Percentiles rank a stretch among this genome's conserved stretches.
Conservation (phyloP, 64 coral and sea anemone species). For the Anthopleura sola region DNA sequence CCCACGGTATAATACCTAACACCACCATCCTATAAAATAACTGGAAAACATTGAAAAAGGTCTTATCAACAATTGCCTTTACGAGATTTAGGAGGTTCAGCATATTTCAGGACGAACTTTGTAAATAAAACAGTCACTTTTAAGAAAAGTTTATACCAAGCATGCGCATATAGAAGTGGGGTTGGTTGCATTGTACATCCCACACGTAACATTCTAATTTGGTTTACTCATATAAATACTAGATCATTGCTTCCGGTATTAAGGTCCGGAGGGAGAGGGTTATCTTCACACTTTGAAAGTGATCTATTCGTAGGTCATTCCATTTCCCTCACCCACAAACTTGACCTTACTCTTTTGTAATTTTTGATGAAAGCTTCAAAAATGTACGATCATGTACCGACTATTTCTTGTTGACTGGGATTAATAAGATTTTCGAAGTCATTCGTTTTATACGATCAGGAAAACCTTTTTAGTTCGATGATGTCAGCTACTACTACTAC, state of each 20-base stretch:
- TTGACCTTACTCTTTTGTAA: not conserved
- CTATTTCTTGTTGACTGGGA: too few species aligned
- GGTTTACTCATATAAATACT: not conserved
- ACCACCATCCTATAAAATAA: too few species aligned
- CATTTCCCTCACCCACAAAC: not conserved
- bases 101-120: too few species aligned
- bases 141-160: not conserved
- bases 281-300: not conserved
- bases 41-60: too few species aligned
- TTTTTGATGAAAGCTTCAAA: not conserved
- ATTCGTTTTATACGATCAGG: too few species aligned
- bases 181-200: not conserved
- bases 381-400: not conserved
- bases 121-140: not conserved
- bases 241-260: not conserved
- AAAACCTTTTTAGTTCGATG: too few species aligned
- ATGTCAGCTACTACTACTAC: too few species aligned
- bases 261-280: slow-evolving; percentile 5
- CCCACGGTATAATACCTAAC: not conserved
- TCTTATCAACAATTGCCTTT: too few species aligned
- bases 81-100: too few species aligned
- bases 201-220: not conserved
- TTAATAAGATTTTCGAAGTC: too few species aligned
- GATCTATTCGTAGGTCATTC: not conserved
- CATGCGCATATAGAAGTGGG: not conserved